A percentile compares a stretch with the other conserved stretches of the same genome.
Evolutionary conservation across 2,797 vertebrate species (phyloP).

Genomic region (Notoglanidium macrostoma): DNA sequence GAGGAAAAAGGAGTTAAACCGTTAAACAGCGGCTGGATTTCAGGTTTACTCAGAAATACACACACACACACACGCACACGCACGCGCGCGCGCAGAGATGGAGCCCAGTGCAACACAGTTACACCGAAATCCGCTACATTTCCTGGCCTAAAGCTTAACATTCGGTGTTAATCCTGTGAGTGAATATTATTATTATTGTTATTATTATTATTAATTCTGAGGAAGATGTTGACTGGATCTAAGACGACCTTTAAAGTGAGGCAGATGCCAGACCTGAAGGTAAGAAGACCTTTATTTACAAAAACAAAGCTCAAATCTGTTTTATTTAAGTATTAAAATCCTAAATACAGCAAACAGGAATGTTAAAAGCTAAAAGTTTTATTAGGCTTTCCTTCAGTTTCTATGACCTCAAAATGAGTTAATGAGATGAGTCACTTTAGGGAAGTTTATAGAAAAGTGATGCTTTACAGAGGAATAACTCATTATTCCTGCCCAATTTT

Average conservation of each 20-base stretch:
- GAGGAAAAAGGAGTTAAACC: neutral
- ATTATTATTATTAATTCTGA: neutral
- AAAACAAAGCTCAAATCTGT: neutral
- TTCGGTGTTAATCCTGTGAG: neutral
- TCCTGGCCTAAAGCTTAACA: neutral
- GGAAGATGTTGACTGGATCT: conserved; percentile 79
- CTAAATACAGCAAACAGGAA: neutral
- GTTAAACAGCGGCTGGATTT: neutral
- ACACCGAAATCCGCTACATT: neutral
- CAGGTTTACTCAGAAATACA: neutral
- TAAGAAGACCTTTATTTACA: conserved; percentile 62
- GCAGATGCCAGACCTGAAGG: conserved; percentile 82
- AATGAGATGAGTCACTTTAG: neutral
- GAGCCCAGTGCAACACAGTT: neutral
- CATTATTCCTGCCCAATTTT: neutral
- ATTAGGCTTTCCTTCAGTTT: neutral
- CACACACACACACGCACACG: neutral
- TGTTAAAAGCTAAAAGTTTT: neutral
- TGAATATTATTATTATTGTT: no score
- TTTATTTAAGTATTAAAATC: neutral
- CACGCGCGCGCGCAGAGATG: neutral
- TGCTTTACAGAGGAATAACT: neutral
- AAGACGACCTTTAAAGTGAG: conserved; percentile 87
- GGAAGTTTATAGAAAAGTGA: neutral
- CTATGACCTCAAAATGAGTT: neutral